Evolutionary conservation across 2,888 invertebrate species (phyloP).

Genomic region (Drosophila histrio): DNA sequence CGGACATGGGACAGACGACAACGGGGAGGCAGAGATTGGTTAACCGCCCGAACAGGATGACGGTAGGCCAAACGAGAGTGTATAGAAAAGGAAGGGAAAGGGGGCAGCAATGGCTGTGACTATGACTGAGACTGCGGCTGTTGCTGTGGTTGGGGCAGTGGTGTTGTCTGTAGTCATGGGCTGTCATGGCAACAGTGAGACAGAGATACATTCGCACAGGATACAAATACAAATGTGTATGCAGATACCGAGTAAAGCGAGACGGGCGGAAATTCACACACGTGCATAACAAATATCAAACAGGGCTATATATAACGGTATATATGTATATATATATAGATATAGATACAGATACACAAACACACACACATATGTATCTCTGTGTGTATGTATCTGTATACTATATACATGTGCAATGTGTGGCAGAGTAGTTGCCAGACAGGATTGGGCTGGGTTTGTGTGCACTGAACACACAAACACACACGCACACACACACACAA

Average conservation of each 20-base stretch:
- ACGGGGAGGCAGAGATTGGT: slow-evolving; percentile 8
- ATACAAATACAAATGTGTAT: slow-evolving; percentile 3
- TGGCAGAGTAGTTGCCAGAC: slow-evolving; percentile 58
- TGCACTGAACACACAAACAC: slow-evolving; percentile 2
- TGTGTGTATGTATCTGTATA: background rate
- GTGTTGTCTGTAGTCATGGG: slow-evolving; percentile 35
- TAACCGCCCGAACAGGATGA: slow-evolving; percentile 53
- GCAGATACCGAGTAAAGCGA: slow-evolving; percentile 13
- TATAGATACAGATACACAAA: background rate
- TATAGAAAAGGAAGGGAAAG: background rate
- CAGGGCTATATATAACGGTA: slow-evolving; percentile 38
- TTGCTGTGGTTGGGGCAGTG: background rate
- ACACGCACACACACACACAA: background rate
- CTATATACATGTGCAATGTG: slow-evolving; percentile 28
- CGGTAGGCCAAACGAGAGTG: slow-evolving; percentile 24
- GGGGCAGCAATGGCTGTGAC: slow-evolving; percentile 7
- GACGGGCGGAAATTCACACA: slow-evolving; percentile 49
- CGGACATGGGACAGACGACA: slow-evolving; percentile 28
- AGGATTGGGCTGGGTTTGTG: slow-evolving; percentile 41
- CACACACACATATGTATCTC: background rate
- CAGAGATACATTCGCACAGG: slow-evolving; percentile 15
- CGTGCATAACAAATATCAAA: slow-evolving; percentile 68
- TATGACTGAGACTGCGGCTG: background rate
- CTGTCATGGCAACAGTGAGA: slow-evolving; percentile 44
- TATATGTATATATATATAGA: background rate